Base-by-base conservation (phyloP, 2,797 vertebrate genomes). In the Potorous gilbertii region DNA sequence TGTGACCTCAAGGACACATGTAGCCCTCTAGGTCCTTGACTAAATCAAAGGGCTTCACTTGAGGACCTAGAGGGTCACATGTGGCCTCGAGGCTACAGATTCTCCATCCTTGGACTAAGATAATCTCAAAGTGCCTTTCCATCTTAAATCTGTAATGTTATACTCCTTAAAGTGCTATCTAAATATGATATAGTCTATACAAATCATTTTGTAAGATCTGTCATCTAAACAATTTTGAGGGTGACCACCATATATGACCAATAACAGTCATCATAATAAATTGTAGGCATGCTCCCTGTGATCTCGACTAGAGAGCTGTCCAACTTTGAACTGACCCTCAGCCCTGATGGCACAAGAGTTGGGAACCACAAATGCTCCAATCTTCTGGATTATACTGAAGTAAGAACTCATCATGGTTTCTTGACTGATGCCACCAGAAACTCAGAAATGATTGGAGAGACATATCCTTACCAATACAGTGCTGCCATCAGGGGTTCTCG, bases 281-380 rank as follows among this genome's bases (percentile, higher is more conserved):
- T 97, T 93, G 56, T 97, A 99, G 99, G 99, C 59, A 99, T 99
- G 99, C 98, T 99, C 13, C 99, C 99, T 0, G 99, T 99, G 27
- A 98, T 99, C 98, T 99, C 99, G 94, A 99, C 99, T 1, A 99
- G 99, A 18, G 98, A 99, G 13, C 99, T 99, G 87, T 99, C 98
- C 96, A 99, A 99, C 98, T 99, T 99, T 55, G 99, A 99, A 92
- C 98, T 99, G 97, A 99, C 99, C 0, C 99, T 99, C 57, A 99
- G 99, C 96, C 99, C 99, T 0, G 99, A 99, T 29, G 99, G 99
- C 40, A 99, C 99, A 3, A 99, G 99, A 24, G 99, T 99, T 29
- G 99, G 99, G 56, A 99, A 99, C 98, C 99, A 99, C 98, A 99
- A 99, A 95, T 99, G 99, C 98, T 99, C 99, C 97, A 99, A 99